A percentile compares a stretch with the other conserved stretches of the same genome.
Conservation (phyloP, 2,113 vertebrate species). For the Engraulis encrasicolus region DNA sequence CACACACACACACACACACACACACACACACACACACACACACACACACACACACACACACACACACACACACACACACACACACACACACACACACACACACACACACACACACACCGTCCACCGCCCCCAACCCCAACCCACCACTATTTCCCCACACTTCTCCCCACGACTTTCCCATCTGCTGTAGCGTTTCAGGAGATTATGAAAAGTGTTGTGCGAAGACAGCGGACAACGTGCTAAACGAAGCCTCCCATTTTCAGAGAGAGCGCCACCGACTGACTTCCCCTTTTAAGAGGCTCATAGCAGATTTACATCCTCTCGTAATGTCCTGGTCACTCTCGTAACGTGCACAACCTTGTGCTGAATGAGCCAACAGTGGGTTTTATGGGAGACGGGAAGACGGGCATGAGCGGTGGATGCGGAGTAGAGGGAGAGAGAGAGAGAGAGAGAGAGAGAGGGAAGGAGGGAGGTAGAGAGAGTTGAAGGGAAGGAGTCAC, state of each 20-base stretch:
- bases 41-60: not conserved
- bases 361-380: constrained; percentile 26
- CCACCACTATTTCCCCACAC: not conserved
- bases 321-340: constrained; percentile 36
- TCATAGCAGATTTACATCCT: not conserved
- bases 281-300: not conserved
- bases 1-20: too few relatives aligned
- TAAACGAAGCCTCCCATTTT: not conserved
- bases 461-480: too few relatives aligned
- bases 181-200: not conserved
- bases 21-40: not conserved
- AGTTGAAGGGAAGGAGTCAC: too few relatives aligned
- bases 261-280: not conserved
- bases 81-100: not conserved
- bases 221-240: too few relatives aligned
- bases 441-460: too few relatives aligned
- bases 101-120: not conserved
- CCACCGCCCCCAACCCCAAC: not conserved
- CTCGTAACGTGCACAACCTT: constrained; percentile 53
- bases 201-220: not conserved
- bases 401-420: not conserved
- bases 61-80: not conserved
- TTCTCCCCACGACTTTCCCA: not conserved
- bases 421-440: not conserved
- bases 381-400: constrained; percentile 19